Evolutionary conservation across 1,140 invertebrate genomes (phyloP), one percentile per base, ranked within the genome.

Genomic region (Thaumetopoea pityocampa): DNA sequence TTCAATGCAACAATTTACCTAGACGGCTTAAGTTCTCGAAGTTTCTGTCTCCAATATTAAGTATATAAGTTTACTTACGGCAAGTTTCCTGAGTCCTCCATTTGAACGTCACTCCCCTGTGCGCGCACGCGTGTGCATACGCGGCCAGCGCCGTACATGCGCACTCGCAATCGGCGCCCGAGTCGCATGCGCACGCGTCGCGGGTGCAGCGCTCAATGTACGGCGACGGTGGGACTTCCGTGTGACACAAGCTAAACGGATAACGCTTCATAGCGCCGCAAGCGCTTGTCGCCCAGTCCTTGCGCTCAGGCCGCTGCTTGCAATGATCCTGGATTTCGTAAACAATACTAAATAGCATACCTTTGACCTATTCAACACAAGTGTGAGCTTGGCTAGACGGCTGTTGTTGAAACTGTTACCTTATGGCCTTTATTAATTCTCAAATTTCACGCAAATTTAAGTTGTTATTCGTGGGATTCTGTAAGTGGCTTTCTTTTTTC

Each of bases 131-230:
- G 55, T 95, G 90, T 9, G 94, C 93, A 74, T 97, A 97, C 2
- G 93, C 91, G 0, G 94, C 92, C 7, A 97, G 82, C 0, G 95
- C 92, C 1, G 95, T 95, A 71, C 96, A 97, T 0, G 96, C 73
- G 79, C 95, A 98, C 38, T 94, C 92, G 66, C 96, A 98, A 70
- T 97, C 95, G 0, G 91, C 95, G 9, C 95, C 95, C 60, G 89
- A 85, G 74, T 96, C 94, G 74, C 96, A 98, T 12, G 91, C 94
- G 78, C 95, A 97, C 0, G 93, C 88, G 78, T 96, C 94, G 35
- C 89, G 89, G 35, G 93, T 88, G 70, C 94, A 96, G 23, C 91
- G 89, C 47, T 89, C 81, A 29, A 91, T 62, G 60, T 88, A 95
- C 1, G 84, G 78, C 12, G 91, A 90, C 0, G 93, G 85, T 0